These are phyloP conservation scores for Tribolium madens DNA, from an alignment of 1,140 invertebrate species.

Conservation along the genomic window DNA sequence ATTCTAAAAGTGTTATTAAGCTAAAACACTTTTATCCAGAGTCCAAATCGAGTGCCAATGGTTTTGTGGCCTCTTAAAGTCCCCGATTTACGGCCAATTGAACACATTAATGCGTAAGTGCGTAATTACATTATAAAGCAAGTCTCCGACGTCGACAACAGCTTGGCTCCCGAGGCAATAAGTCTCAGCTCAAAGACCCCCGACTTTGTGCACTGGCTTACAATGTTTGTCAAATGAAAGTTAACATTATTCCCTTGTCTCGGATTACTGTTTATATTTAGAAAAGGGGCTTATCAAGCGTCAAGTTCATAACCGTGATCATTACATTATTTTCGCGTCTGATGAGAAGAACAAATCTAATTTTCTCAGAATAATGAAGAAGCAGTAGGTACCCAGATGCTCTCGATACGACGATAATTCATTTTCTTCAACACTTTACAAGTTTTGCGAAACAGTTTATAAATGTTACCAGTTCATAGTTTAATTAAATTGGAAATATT, in stretches of 20 bases:
- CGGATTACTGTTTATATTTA: background rate
- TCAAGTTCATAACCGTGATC: background rate
- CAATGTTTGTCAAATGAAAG: slow-evolving; percentile 10
- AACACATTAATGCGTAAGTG: slow-evolving; percentile 33
- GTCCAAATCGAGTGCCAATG: background rate
- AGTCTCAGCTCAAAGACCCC: slow-evolving; percentile 17
- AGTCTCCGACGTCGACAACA: slow-evolving; percentile 12
- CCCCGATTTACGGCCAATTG: slow-evolving; percentile 27
- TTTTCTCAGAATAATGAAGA: background rate
- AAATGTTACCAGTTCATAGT: too few relatives aligned
- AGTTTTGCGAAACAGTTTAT: too few relatives aligned
- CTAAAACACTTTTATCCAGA: background rate
- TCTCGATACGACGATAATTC: background rate
- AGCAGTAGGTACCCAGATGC: background rate
- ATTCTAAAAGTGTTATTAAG: background rate
- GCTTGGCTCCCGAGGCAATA: slow-evolving; percentile 6
- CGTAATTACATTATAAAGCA: slow-evolving; percentile 33
- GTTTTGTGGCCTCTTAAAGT: slow-evolving; percentile 7
- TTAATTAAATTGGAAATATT: too few relatives aligned
- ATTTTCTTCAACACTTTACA: background rate
- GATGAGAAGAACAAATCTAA: background rate
- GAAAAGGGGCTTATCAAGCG: background rate
- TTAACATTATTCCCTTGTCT: slow-evolving; percentile 2
- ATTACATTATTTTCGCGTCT: background rate
- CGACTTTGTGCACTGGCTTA: slow-evolving; percentile 10